Percentiles rank a stretch among this genome's conserved stretches.
Evolutionary conservation across 2,888 invertebrate genomes (phyloP).

Genomic region (Cerastoderma edule): DNA sequence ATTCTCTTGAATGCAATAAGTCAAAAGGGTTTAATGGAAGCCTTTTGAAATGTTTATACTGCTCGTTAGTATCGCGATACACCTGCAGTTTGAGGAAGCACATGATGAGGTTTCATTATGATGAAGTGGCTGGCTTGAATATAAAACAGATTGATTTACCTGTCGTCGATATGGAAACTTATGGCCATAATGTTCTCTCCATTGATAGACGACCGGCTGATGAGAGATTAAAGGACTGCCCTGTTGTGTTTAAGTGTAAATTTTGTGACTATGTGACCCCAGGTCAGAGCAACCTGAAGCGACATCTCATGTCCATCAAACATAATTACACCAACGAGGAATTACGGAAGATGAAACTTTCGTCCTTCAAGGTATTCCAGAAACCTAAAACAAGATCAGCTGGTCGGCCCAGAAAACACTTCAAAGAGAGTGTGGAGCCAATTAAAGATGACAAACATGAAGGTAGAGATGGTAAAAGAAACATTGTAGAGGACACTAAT

Average conservation of each 20-base stretch:
- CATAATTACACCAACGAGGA: constrained; percentile 36
- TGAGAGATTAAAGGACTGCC: constrained; percentile 21
- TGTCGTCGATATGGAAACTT: constrained; percentile 21
- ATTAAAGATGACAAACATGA: too few species aligned
- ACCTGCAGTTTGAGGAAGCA: constrained; percentile 44
- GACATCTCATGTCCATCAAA: constrained; percentile 46
- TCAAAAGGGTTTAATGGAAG: background rate
- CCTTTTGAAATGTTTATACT: constrained; percentile 33
- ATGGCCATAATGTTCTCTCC: constrained; percentile 24
- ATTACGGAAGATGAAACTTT: constrained; percentile 29
- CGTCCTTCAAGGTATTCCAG: constrained; percentile 35
- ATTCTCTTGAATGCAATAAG: constrained; percentile 24
- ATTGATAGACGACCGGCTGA: constrained; percentile 34
- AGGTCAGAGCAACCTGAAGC: constrained; percentile 35
- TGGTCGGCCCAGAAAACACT: too few species aligned
- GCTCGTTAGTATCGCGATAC: constrained; percentile 40
- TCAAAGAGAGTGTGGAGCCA: too few species aligned
- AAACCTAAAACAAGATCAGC: background rate
- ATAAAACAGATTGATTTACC: constrained; percentile 31
- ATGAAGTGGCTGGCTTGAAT: constrained; percentile 19
- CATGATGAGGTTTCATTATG: constrained; percentile 34
- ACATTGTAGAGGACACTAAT: constrained; percentile 7
- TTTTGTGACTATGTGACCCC: constrained; percentile 39
- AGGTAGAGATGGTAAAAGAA: too few species aligned
- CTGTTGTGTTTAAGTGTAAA: constrained; percentile 38